Conservation (phyloP, 1,140 invertebrate genomes). For the Saccostrea glomerata region DNA sequence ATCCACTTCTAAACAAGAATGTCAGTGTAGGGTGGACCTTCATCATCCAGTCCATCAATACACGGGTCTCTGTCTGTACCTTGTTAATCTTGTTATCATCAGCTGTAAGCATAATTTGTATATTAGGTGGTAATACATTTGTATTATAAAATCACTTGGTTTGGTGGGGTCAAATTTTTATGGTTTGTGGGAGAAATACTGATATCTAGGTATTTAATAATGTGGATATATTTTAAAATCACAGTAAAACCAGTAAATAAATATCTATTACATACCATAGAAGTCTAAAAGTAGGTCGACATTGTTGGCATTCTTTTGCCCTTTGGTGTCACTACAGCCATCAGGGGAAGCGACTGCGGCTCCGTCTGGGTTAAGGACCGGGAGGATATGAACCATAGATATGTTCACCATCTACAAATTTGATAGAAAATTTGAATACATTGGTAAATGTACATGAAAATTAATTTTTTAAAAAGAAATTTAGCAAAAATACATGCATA, state of each 20-base stretch:
- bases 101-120: background rate
- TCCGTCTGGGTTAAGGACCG: conserved; percentile 93
- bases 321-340: conserved; percentile 80
- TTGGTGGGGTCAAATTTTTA: no score
- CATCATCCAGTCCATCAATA: conserved; percentile 31
- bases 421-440: no score
- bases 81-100: background rate
- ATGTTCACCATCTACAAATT: conserved; percentile 82
- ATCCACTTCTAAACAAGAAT: conserved; percentile 43
- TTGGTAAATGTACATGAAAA: no score
- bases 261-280: conserved; percentile 83
- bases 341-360: conserved; percentile 86
- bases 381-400: conserved; percentile 90
- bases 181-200: no score
- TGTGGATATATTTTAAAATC: no score
- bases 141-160: no score
- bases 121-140: no score
- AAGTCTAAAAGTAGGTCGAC: conserved; percentile 97
- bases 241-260: no score
- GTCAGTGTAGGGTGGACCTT: background rate
- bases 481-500: no score
- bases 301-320: conserved; percentile 88
- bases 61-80: background rate
- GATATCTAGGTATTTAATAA: no score
- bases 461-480: no score